A percentile compares a stretch with the other conserved stretches of the same genome.
These are phyloP conservation scores for Amphiprion percula DNA, from an alignment of 2,113 vertebrate genomes.

Conservation along the genomic window DNA sequence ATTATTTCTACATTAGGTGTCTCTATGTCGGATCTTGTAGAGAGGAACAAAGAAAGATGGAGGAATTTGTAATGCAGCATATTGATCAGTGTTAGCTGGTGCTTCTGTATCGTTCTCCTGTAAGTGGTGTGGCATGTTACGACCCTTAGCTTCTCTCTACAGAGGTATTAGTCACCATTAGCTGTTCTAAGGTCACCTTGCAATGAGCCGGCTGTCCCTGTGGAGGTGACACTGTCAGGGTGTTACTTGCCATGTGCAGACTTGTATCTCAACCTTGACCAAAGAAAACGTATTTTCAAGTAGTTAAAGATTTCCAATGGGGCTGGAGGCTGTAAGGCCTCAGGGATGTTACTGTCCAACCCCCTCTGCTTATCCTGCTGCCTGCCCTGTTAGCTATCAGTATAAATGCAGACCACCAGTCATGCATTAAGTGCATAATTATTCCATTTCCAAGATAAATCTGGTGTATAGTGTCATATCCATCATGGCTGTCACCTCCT, in stretches of 20 bases:
- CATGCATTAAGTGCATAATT: conserved; percentile 91
- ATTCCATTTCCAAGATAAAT: conserved; percentile 95
- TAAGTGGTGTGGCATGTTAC: conserved; percentile 69
- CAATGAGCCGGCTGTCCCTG: conserved; percentile 57
- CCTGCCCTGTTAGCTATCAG: conserved; percentile 83
- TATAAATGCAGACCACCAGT: conserved; percentile 90
- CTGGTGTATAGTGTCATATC: conserved; percentile 89
- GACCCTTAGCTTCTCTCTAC: conserved; percentile 68
- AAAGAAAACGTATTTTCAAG: conserved; percentile 78
- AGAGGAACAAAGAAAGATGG: conserved; percentile 70
- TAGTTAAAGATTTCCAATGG: conserved; percentile 82
- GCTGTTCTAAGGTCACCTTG: conserved; percentile 84
- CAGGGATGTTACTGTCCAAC: conserved; percentile 62
- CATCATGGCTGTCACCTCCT: conserved; percentile 91
- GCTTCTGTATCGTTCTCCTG: conserved; percentile 59
- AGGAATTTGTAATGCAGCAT: conserved; percentile 66
- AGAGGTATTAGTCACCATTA: conserved; percentile 79
- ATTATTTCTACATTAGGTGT: conserved; percentile 74
- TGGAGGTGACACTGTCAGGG: conserved; percentile 71
- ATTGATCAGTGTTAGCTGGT: conserved; percentile 68
- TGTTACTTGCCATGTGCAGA: conserved; percentile 75
- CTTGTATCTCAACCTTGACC: conserved; percentile 82
- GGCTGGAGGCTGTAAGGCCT: conserved; percentile 54
- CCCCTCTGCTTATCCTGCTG: conserved; percentile 68
- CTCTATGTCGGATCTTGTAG: conserved; percentile 42